Base-by-base conservation (phyloP, 2,888 invertebrate genomes). In the Myopa tessellatipennis region DNA sequence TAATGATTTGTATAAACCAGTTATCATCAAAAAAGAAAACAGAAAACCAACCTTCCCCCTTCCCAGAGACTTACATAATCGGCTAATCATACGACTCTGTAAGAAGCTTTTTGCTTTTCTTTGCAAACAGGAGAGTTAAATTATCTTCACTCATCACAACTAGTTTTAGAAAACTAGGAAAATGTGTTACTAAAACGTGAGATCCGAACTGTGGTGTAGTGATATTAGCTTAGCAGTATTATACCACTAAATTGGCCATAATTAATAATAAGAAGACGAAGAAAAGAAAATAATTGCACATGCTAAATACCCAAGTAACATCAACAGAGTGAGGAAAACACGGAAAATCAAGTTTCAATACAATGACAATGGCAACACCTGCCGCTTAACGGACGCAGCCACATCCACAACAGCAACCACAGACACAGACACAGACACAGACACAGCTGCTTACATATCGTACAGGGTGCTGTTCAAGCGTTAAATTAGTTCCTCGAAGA, bases 181-280 rank as follows among this genome's bases (percentile, higher is more conserved):
- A 82, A 81, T 85, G 85, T 85, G 85, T 84, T 85, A 83, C 84
- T 83, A 83, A 83, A 82, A 80, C 83, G 81, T 82, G 82, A 81
- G 82, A 81, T 82, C 26, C 58, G 50, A 69, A 61, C 38, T 36
- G 14, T 12, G 50, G 5, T 63, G 61, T 26, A 63, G 61, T 63
- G 3, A 5, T 5, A 5, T 26, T 10, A 14, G 10, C 14, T 50
- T 50, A 8, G 10, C 14, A 10, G 50, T 14, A 10, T 26, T 26
- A 63, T 63, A 26, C 50, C 50, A 70, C 26, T 52, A 52, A 70
- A 70, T 70, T 6, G 70, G 10, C 55, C 18, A 36, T 36, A 26
- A 55, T 34, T 55, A 14, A 3, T 45, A 50, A 16, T 55, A 70
- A 70, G n/a, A 55, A 26, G 38, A 65, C 3, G 65, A 65, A 65